Evolutionary conservation across 1,140 invertebrate species (phyloP).

Genomic region (Diplogasteroides magnus): DNA sequence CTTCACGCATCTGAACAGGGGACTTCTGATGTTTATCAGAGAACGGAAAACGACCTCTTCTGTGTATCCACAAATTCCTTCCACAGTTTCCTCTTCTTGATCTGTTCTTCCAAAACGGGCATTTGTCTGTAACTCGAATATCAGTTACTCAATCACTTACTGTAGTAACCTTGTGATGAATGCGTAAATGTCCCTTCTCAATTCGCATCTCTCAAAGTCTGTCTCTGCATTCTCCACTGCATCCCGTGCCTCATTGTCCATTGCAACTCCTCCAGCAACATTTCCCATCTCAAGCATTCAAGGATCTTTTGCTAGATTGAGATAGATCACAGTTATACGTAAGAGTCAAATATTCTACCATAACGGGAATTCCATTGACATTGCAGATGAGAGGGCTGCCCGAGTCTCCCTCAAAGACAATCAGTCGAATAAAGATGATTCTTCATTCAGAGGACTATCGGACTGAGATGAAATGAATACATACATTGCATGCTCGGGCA

Average conservation of each 20-base stretch:
- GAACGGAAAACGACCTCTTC: too few relatives aligned
- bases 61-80: neutral
- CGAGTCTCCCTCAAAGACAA: neutral
- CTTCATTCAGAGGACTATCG: too few relatives aligned
- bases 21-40: too few relatives aligned
- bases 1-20: too few relatives aligned
- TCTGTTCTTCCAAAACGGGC: neutral
- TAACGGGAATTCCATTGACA: neutral
- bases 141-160: neutral
- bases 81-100: neutral
- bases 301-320: neutral
- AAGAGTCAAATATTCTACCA: neutral
- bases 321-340: neutral
- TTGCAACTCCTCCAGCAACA: neutral
- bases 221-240: neutral
- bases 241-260: neutral
- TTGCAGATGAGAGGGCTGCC: neutral
- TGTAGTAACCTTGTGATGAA: neutral
- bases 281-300: neutral
- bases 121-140: neutral
- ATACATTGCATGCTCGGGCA: neutral
- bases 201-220: neutral
- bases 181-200: neutral
- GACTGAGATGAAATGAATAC: too few relatives aligned
- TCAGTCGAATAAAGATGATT: too few relatives aligned